Evolutionary conservation across 2,888 invertebrate genomes (phyloP).

Genomic region (Sphaerophoria taeniata): DNA sequence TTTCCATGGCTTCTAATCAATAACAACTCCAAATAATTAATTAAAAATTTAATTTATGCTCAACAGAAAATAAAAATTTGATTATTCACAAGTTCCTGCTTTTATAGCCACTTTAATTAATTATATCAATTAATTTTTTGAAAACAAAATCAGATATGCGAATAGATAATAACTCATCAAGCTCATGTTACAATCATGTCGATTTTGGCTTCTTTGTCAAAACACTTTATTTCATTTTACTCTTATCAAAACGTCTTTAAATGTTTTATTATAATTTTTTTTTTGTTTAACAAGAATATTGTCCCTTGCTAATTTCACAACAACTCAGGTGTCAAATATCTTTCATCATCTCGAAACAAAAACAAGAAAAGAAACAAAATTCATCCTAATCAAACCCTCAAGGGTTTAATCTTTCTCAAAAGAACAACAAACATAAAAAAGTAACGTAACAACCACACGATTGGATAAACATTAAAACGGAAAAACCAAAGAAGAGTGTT

Average conservation of each 20-base stretch:
- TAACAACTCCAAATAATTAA: too few species aligned
- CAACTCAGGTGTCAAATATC: slow-evolving; percentile 3
- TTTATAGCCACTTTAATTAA: too few species aligned
- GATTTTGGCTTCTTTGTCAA: background rate
- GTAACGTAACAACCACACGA: slow-evolving; percentile 24
- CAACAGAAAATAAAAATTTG: too few species aligned
- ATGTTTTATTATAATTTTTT: background rate
- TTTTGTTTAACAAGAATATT: too few species aligned
- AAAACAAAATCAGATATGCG: background rate
- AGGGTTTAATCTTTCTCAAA: slow-evolving; percentile 8
- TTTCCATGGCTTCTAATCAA: too few species aligned
- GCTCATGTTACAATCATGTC: background rate
- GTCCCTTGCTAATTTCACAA: background rate
- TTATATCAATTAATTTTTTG: background rate
- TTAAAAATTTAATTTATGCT: too few species aligned
- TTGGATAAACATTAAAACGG: slow-evolving; percentile 36
- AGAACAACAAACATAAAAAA: background rate
- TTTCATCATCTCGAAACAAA: background rate
- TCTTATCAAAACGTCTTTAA: background rate
- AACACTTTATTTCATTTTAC: background rate
- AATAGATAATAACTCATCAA: background rate
- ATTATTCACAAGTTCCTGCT: too few species aligned
- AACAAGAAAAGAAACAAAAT: background rate
- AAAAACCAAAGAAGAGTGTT: slow-evolving; percentile 7
- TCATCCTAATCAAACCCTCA: background rate